A percentile compares a stretch with the other conserved stretches of the same genome.
phyloP scores from a whole-genome alignment of 2,888 invertebrate genomes.

The Drosophila phalerata region DNA sequence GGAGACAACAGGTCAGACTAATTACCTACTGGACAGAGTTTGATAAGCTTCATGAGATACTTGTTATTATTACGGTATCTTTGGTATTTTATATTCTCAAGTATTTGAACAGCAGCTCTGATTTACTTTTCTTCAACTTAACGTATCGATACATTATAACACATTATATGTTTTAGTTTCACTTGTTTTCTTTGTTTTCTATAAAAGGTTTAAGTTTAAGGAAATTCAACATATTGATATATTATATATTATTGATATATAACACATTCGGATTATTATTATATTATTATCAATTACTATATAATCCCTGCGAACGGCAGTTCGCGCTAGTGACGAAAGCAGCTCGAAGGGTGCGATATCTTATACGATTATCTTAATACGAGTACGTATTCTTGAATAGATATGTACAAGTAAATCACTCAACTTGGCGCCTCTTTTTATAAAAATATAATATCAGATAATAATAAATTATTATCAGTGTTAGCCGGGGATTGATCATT shows the following conservation, averaged over 20 bases:
- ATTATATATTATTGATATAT: too few relatives aligned
- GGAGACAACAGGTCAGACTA: constrained; percentile 37
- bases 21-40: constrained; percentile 27
- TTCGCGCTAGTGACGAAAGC: too few relatives aligned
- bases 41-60: constrained; percentile 28
- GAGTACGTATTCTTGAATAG: too few relatives aligned
- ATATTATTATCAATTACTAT: too few relatives aligned
- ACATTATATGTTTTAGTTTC: neutral
- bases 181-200: neutral
- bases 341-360: too few relatives aligned
- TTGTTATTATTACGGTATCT: constrained; percentile 16
- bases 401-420: too few relatives aligned
- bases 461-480: too few relatives aligned
- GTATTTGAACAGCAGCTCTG: constrained; percentile 9
- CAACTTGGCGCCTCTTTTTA: too few relatives aligned
- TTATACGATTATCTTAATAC: too few relatives aligned
- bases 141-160: neutral
- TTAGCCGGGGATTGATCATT: neutral
- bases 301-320: too few relatives aligned
- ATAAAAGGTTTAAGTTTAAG: neutral
- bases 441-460: too few relatives aligned
- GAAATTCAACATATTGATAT: neutral
- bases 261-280: neutral
- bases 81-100: constrained; percentile 10
- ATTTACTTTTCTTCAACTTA: constrained; percentile 15